phyloP scores from a whole-genome alignment of 2,113 vertebrate genomes.

The Potamarius usumacintae region DNA sequence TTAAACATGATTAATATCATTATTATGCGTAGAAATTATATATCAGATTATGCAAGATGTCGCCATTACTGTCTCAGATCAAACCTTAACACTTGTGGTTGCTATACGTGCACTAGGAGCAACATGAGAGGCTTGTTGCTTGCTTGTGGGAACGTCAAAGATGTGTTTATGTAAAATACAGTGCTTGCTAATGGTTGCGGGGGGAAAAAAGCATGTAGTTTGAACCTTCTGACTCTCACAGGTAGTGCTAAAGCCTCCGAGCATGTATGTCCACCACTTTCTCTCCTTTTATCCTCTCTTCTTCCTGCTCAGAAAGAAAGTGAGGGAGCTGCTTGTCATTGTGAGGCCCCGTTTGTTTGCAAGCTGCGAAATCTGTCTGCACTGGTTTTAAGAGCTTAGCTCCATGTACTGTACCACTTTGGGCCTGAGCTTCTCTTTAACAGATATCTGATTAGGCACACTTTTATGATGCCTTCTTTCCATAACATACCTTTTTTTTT shows the following conservation, averaged over 20 bases:
- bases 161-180: not conserved
- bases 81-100: not conserved
- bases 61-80: not conserved
- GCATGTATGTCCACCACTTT: constrained; percentile 57
- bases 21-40: not conserved
- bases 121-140: not conserved
- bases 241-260: constrained; percentile 56
- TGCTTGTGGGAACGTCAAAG: not conserved
- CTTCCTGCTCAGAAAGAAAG: constrained; percentile 5
- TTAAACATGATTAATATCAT: not conserved
- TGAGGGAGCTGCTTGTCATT: not conserved
- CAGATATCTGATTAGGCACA: not conserved
- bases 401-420: not conserved
- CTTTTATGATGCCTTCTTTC: not conserved
- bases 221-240: not conserved
- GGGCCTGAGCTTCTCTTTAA: not conserved
- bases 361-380: constrained; percentile 1
- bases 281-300: constrained; percentile 47
- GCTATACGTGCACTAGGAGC: not conserved
- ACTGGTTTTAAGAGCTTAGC: constrained; percentile 18
- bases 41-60: not conserved
- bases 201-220: not conserved
- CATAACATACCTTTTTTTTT: not conserved
- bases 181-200: not conserved
- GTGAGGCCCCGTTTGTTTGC: constrained; percentile 15